Evolutionary conservation across 2,888 invertebrate genomes (phyloP), one percentile per base, ranked within the genome.

Genomic region (Pterostichus niger): DNA sequence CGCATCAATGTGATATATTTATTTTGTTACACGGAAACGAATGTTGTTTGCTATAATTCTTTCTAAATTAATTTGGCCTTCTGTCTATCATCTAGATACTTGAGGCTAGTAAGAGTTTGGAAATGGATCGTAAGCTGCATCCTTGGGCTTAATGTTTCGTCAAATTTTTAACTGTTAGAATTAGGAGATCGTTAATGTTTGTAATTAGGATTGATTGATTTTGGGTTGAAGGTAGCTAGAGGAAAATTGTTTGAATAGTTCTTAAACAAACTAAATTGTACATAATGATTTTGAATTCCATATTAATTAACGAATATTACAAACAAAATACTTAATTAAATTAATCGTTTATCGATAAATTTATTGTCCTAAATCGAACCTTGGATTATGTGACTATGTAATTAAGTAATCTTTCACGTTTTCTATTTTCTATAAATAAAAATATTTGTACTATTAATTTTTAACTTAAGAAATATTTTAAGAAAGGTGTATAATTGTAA

Each of bases 121-220:
- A 59, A 59, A 59, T 59, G 31, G 59, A 59, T 59, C 59, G 59
- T 3, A 24, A 24, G 24, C 3, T 24, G 1, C 31, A 59, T 59
- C 59, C 59, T 59, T 59, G 59, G 59, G 31, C 31, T 59, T 31
- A 24, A 59, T 59, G 31, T 59, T 59, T 31, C 59, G 59, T 17
- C 59, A 59, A 59, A 59, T 59, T 59, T 56, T 40, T 40, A 40
- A 7, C 40, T 3, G 40, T 1, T 7, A 17, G 59, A 59, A 31
- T 40, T 40, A 6, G 5, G 31, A 59, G 59, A 24, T 59, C 31
- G 17, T 9, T 17, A 15, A 24, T 9, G 31, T 31, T 59, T 59
- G 11, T 24, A 11, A 59, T 59, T 59, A 11, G 24, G 11, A 24
- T 59, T 59, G 59, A 59, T 59, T 59, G 59, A 59, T 59, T 31